Evolutionary conservation across 2,888 invertebrate genomes (phyloP).

Genomic region (Cerceris rybyensis): DNA sequence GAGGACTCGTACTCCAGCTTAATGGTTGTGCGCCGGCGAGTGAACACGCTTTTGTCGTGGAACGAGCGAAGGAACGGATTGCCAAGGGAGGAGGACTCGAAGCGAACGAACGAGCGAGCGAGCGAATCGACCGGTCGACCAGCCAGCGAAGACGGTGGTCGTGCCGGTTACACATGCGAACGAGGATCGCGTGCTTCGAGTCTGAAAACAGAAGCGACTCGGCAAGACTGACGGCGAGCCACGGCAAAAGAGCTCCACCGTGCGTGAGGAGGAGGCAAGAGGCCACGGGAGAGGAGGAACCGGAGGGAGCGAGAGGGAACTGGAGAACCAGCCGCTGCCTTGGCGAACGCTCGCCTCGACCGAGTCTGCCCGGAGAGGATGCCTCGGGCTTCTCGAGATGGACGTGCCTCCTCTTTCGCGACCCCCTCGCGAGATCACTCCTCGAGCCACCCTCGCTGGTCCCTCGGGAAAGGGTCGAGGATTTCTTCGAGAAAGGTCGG

Average conservation of each 20-base stretch:
- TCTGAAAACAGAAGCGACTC: constrained; percentile 78
- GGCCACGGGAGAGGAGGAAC: constrained; percentile 53
- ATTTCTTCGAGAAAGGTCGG: not conserved
- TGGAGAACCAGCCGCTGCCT: constrained; percentile 20
- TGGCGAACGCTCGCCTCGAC: not conserved
- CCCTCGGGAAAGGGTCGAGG: too few species aligned
- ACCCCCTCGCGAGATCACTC: too few species aligned
- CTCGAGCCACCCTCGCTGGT: too few species aligned
- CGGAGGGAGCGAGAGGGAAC: constrained; percentile 37
- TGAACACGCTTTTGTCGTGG: constrained; percentile 51
- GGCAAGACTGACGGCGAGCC: constrained; percentile 68
- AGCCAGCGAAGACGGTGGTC: constrained; percentile 46
- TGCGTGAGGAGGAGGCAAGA: constrained; percentile 40
- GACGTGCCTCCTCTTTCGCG: too few species aligned
- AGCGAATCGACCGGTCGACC: constrained; percentile 32
- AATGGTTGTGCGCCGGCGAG: constrained; percentile 47
- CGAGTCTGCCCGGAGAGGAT: too few species aligned
- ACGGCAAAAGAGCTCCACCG: constrained; percentile 58
- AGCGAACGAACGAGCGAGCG: constrained; percentile 14
- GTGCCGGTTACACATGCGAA: constrained; percentile 62
- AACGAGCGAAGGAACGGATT: constrained; percentile 15
- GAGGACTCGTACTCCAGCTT: constrained; percentile 39
- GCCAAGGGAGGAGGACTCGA: not conserved
- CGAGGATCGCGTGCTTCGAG: constrained; percentile 76
- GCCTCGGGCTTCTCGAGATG: too few species aligned